Evolutionary conservation across 2,797 vertebrate species (phyloP).

Genomic region (Sternotherus odoratus): DNA sequence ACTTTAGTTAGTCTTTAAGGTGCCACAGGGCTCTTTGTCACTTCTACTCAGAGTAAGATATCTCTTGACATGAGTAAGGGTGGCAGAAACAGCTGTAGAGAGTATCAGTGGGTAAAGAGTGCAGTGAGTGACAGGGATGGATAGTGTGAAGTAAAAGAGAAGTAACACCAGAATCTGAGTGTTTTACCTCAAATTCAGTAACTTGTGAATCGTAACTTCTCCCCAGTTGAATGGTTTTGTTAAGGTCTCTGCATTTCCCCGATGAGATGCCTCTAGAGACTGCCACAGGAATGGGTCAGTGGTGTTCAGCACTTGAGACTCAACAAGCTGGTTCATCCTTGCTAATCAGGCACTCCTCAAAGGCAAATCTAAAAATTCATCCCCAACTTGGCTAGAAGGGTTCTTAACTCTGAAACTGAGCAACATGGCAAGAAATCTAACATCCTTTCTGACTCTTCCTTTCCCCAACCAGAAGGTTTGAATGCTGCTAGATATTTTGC

Average conservation of each 20-base stretch:
- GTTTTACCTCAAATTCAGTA: neutral
- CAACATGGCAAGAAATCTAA: neutral
- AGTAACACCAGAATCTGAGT: neutral
- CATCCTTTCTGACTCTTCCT: neutral
- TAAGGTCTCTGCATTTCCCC: neutral
- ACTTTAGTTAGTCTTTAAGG: no score
- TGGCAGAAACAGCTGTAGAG: neutral
- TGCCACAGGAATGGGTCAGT: neutral
- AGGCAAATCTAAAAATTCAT: neutral
- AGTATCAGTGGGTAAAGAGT: neutral
- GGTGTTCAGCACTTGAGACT: neutral
- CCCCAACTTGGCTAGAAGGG: neutral
- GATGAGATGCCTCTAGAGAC: neutral
- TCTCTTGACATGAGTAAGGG: neutral
- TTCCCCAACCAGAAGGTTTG: neutral
- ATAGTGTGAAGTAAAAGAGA: neutral
- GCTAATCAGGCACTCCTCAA: neutral
- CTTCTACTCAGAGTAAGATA: neutral
- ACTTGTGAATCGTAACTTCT: neutral
- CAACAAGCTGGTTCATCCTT: neutral
- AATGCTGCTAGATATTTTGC: neutral
- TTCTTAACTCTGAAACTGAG: accelerated
- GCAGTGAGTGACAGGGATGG: neutral
- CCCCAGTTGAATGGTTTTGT: neutral
- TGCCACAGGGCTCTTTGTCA: no score